Conservation (phyloP, 2,888 invertebrate species). For the Drosophila fulvimacula region DNA sequence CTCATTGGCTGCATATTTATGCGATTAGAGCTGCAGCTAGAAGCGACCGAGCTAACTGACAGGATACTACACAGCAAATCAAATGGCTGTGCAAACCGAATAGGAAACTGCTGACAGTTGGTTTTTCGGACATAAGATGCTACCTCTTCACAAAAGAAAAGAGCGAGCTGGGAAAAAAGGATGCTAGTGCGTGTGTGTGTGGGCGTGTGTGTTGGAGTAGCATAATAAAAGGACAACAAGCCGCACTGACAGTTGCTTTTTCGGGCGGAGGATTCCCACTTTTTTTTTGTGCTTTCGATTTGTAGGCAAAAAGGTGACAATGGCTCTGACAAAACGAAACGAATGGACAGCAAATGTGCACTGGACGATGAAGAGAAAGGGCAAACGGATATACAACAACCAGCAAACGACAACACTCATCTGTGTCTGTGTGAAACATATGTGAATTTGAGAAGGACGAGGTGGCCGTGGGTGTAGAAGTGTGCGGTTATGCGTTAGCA, state of each 20-base stretch:
- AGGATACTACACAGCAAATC: slow-evolving; percentile 52
- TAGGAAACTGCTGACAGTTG: slow-evolving; percentile 72
- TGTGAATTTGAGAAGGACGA: slow-evolving; percentile 25
- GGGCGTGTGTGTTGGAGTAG: neutral
- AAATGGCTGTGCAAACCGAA: slow-evolving; percentile 33
- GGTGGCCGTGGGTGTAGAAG: slow-evolving; percentile 1
- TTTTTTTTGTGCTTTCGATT: slow-evolving; percentile 25
- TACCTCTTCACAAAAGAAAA: slow-evolving; percentile 34
- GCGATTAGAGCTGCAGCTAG: slow-evolving; percentile 80
- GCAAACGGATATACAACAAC: slow-evolving; percentile 16
- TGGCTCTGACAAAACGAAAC: slow-evolving; percentile 59
- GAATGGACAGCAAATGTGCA: slow-evolving; percentile 71
- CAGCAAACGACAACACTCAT: slow-evolving; percentile 43
- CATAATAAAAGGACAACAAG: slow-evolving; percentile 74
- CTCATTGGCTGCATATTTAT: slow-evolving; percentile 78
- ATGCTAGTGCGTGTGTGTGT: neutral
- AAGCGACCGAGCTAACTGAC: slow-evolving; percentile 39
- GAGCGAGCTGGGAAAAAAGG: neutral
- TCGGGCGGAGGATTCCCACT: slow-evolving; percentile 12
- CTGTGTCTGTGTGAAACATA: slow-evolving; percentile 42
- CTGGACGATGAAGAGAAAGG: slow-evolving; percentile 45
- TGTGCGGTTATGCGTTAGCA: slow-evolving; percentile 13
- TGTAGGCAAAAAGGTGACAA: slow-evolving; percentile 74
- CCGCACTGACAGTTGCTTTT: slow-evolving; percentile 78
- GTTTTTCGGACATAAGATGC: slow-evolving; percentile 55